Evolutionary conservation across 2,888 invertebrate species (phyloP), one percentile per base, ranked within the genome.

Genomic region (Aporophyla nigra): DNA sequence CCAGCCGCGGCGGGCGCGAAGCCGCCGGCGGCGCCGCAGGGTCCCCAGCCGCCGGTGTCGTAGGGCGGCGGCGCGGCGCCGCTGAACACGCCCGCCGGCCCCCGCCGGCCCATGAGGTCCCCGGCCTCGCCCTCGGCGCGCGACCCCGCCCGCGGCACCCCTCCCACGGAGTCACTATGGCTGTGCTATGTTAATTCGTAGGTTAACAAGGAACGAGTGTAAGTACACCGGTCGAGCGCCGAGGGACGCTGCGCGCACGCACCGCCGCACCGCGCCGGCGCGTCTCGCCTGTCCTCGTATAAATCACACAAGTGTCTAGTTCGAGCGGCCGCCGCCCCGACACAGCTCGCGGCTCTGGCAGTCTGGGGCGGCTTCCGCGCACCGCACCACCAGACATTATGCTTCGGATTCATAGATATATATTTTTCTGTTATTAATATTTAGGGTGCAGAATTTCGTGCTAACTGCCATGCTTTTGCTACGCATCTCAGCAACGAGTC

Each of bases 391-490:
- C 90, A 90, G 85, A 87, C 87, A 88, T 89, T 90, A 92, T 90
- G 94, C 95, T 95, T 95, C 90, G 90, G 91, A 93, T 91, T 90
- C 91, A 92, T 92, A 94, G 88, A 92, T 90, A 92, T 93, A 94
- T 93, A 93, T 93, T 92, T 93, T 93, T 93, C 91, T 93, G 94
- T 93, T 93, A 92, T 91, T 94, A 93, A 93, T 92, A 89, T 93
- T 92, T 95, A 95, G 94, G 94, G 96, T 96, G 96, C 96, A 96
- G 94, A 95, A 94, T 93, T 93, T 93, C 92, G 95, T 95, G 95
- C 95, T 95, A 95, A 93, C 93, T 93, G 96, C 96, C 95, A 94
- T 91, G 96, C 96, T 95, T 95, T 92, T 93, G 95, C 95, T 95
- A 93, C 92, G 94, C 94, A 92, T 94, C 95, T 94, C 95, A 91